A percentile compares a stretch with the other conserved stretches of the same genome.
phyloP scores from a whole-genome alignment of 2,113 vertebrate genomes.

The Ascaphus truei region DNA sequence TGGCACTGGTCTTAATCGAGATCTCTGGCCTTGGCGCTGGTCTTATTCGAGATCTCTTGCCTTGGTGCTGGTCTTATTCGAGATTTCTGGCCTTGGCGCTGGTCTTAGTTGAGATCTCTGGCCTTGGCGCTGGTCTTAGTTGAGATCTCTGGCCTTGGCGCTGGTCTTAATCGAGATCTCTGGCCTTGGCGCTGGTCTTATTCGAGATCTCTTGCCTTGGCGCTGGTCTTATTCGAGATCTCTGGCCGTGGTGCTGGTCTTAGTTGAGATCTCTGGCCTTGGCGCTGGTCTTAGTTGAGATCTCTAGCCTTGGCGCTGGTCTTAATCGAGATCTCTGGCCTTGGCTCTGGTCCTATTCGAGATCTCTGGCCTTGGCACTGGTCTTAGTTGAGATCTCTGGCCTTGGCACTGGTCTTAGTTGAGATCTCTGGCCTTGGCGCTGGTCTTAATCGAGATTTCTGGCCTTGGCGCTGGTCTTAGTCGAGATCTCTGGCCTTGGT shows the following conservation, averaged over 20 bases:
- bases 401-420: too few relatives aligned
- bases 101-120: not conserved
- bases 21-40: not conserved
- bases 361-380: not conserved
- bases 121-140: too few relatives aligned
- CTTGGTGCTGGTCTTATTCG: too few relatives aligned
- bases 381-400: conserved; percentile 3
- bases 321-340: not conserved
- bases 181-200: too few relatives aligned
- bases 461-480: too few relatives aligned
- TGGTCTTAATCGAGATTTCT: conserved; percentile 1
- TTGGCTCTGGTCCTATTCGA: too few relatives aligned
- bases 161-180: conserved; percentile 8
- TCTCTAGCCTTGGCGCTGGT: too few relatives aligned
- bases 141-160: not conserved
- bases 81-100: not conserved
- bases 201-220: not conserved
- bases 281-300: too few relatives aligned
- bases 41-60: not conserved
- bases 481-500: not conserved
- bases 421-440: not conserved
- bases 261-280: not conserved
- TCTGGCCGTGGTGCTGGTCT: not conserved
- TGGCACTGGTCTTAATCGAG: too few relatives aligned
- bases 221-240: too few relatives aligned